phyloP scores from a whole-genome alignment of 2,797 vertebrate genomes.

The Lagodon rhomboides region DNA sequence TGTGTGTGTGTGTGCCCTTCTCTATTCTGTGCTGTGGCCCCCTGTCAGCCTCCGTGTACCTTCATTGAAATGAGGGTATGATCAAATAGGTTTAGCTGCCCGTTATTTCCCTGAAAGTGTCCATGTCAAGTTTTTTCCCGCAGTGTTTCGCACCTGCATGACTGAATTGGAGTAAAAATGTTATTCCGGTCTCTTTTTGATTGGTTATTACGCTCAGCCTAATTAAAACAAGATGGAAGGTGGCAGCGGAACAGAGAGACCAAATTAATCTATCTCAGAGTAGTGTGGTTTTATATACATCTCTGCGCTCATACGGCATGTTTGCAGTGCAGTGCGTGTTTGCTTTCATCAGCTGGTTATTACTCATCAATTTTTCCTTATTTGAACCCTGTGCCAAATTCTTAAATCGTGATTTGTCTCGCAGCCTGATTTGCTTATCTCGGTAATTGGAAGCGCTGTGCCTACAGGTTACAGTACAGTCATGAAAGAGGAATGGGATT shows the following conservation, averaged over 20 bases:
- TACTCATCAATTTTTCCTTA: constrained; percentile 24
- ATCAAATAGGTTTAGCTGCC: constrained; percentile 6
- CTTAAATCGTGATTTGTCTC: constrained; percentile 48
- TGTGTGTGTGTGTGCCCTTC: constrained; percentile 6
- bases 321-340: constrained; percentile 1
- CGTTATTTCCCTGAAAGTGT: constrained; percentile 23
- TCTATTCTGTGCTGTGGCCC: constrained; percentile 19
- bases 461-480: constrained; percentile 29
- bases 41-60: constrained; percentile 26
- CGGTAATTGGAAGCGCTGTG: constrained; percentile 42
- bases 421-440: constrained; percentile 50
- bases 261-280: background rate
- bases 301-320: background rate
- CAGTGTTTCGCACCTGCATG: background rate
- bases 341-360: constrained; percentile 1
- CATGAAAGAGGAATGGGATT: background rate
- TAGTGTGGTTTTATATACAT: background rate
- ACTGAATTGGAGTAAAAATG: background rate
- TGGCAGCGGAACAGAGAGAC: background rate
- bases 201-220: constrained; percentile 25
- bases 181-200: background rate
- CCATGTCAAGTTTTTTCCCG: constrained; percentile 9
- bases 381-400: constrained; percentile 21
- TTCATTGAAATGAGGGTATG: constrained; percentile 34
- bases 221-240: constrained; percentile 20